A percentile compares a stretch with the other conserved stretches of the same genome.
Conservation (phyloP, 2,113 vertebrate genomes). For the Rynchops niger region DNA sequence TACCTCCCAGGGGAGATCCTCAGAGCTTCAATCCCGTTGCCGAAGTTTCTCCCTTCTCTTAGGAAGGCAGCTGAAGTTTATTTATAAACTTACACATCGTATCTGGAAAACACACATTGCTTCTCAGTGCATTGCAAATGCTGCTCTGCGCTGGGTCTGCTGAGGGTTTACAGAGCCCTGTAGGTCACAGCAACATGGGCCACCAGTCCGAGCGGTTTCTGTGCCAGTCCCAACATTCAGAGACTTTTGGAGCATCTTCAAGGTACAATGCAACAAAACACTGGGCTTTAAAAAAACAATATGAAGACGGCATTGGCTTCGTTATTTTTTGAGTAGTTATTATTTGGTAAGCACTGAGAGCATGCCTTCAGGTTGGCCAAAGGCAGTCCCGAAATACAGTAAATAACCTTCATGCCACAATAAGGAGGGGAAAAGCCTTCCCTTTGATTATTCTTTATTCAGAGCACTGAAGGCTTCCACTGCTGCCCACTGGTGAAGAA, state of each 20-base stretch:
- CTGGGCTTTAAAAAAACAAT: background rate
- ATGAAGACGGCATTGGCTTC: background rate
- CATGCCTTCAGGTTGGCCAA: background rate
- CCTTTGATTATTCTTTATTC: background rate
- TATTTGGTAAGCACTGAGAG: background rate
- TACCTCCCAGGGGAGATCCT: background rate
- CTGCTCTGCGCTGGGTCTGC: background rate
- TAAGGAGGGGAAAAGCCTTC: background rate
- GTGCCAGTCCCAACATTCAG: background rate
- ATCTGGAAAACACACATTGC: background rate
- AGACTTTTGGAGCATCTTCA: background rate
- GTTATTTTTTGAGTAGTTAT: background rate
- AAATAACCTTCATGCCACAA: background rate
- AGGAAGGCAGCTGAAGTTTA: background rate
- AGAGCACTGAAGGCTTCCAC: background rate
- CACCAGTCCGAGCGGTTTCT: background rate
- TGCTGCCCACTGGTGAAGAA: background rate
- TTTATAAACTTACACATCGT: rapidly evolving
- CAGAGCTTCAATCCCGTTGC: background rate
- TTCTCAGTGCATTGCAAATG: background rate
- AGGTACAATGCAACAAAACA: background rate
- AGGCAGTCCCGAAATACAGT: background rate
- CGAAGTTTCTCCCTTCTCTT: background rate
- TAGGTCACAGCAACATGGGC: rapidly evolving
- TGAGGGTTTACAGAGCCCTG: background rate